These are phyloP conservation scores for Hetaerina americana DNA, from an alignment of 1,140 invertebrate species.

Conservation along the genomic window DNA sequence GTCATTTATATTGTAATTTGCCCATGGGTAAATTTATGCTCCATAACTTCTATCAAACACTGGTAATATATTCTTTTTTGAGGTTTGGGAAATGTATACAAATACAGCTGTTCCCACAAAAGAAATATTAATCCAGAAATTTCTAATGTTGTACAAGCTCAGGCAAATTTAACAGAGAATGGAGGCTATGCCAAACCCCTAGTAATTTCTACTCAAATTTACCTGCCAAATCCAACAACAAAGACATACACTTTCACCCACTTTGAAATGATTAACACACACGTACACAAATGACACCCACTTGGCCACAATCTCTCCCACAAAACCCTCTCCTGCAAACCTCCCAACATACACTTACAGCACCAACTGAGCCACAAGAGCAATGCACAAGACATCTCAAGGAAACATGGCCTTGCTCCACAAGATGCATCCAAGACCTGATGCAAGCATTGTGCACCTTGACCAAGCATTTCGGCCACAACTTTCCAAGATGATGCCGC, in stretches of 20 bases:
- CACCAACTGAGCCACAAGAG: not conserved
- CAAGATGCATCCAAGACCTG: not conserved
- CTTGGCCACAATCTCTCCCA: not conserved
- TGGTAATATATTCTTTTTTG: constrained; percentile 1
- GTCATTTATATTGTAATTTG: not conserved
- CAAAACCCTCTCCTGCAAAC: not conserved
- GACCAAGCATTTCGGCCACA: not conserved
- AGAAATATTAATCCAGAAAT: not conserved
- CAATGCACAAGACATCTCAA: not conserved
- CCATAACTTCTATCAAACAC: not conserved
- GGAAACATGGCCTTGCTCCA: not conserved
- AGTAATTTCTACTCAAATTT: not conserved
- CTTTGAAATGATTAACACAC: not conserved
- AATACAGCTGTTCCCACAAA: not conserved
- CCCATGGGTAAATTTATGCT: not conserved
- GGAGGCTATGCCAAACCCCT: not conserved
- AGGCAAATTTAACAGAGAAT: not conserved
- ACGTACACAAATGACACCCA: not conserved
- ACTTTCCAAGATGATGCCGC: not conserved
- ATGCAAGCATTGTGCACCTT: not conserved
- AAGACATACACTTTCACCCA: not conserved
- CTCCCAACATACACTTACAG: not conserved
- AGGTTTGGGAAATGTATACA: not conserved
- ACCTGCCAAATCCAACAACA: not conserved
- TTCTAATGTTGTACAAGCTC: not conserved